Evolutionary conservation across 2,888 invertebrate genomes (phyloP).

Genomic region (Eumacrocentrus americanus): DNA sequence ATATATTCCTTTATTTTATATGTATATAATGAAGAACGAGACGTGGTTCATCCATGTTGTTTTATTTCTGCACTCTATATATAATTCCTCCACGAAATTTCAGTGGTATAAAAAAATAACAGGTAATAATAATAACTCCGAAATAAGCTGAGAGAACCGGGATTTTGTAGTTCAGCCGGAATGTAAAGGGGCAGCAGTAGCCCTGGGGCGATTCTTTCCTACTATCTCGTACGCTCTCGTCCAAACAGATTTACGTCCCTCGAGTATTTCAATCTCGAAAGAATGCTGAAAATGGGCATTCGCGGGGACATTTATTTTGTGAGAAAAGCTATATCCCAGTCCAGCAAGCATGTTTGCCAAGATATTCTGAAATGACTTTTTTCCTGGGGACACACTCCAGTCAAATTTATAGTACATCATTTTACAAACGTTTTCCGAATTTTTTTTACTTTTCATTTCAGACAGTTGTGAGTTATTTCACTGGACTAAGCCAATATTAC

Average conservation of each 20-base stretch:
- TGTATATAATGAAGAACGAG: no score
- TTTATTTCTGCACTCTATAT: no score
- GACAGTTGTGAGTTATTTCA: background rate
- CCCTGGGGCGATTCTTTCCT: slow-evolving; percentile 5
- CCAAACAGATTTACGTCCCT: slow-evolving; percentile 17
- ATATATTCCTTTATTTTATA: no score
- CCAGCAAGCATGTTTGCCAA: slow-evolving; percentile 10
- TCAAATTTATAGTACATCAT: slow-evolving; percentile 1
- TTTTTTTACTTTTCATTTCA: background rate
- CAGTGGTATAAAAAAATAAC: background rate
- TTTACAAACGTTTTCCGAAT: background rate
- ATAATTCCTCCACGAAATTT: no score
- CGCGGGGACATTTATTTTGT: slow-evolving; percentile 10
- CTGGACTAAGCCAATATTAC: background rate
- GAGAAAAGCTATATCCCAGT: slow-evolving; percentile 6
- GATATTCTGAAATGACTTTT: slow-evolving; percentile 4
- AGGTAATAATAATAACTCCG: background rate
- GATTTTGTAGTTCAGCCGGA: slow-evolving; percentile 2
- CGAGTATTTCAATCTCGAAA: slow-evolving; percentile 18
- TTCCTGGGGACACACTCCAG: background rate
- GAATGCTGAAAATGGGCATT: slow-evolving; percentile 12
- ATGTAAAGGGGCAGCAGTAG: slow-evolving; percentile 5
- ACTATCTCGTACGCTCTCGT: slow-evolving; percentile 3
- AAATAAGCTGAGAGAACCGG: background rate
- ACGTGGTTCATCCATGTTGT: no score